Evolutionary conservation across 2,113 vertebrate genomes (phyloP).

Genomic region (Leptosomus discolor): DNA sequence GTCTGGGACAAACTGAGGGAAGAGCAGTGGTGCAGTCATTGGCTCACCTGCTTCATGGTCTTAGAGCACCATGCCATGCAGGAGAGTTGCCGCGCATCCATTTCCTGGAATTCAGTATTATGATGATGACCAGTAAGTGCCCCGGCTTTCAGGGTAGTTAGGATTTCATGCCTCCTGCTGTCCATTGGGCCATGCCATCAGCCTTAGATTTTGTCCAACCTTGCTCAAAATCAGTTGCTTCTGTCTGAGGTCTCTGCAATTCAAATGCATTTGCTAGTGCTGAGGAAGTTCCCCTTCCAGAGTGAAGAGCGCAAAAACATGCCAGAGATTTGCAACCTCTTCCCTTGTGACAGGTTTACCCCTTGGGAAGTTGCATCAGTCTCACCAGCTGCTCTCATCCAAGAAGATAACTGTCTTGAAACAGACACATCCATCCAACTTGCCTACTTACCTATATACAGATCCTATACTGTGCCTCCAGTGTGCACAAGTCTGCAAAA

Average conservation of each 20-base stretch:
- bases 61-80: accelerated
- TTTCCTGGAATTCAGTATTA: not conserved
- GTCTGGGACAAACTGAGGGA: not conserved
- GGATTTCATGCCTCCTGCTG: not conserved
- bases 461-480: not conserved
- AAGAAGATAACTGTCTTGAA: not conserved
- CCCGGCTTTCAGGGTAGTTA: not conserved
- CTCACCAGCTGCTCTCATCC: not conserved
- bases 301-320: not conserved
- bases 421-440: not conserved
- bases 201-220: not conserved
- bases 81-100: accelerated
- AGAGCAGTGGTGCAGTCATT: accelerated
- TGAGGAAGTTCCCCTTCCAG: not conserved
- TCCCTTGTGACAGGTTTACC: not conserved
- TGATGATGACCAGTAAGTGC: not conserved
- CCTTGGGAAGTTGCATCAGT: not conserved
- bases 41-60: not conserved
- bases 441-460: not conserved
- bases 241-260: not conserved
- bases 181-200: not conserved
- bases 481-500: not conserved
- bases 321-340: not conserved
- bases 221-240: not conserved
- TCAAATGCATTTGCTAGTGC: not conserved